Base-by-base conservation (phyloP, 2,888 invertebrate species). In the Hirtodrosophila cameraria region DNA sequence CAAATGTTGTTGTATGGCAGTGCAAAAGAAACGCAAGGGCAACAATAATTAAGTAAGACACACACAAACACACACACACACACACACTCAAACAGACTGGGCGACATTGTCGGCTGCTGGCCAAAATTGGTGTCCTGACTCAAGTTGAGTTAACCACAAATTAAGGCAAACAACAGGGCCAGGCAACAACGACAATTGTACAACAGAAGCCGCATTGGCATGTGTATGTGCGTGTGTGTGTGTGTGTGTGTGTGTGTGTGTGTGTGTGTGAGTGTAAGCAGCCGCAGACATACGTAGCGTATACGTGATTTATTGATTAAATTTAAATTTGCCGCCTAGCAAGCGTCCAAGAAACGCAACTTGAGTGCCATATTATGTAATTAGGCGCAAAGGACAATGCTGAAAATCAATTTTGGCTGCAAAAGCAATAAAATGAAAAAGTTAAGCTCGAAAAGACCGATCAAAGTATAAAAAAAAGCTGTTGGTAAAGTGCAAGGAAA, bases 241-340 rank as follows among this genome's bases (percentile, higher is more conserved):
- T 25, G 13, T 39, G 7, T 35, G 27, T 36, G 13, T 38, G 11
- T 38, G 28, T 36, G 7, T 30, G 25, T 27, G 12, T 55, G 23
- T 39, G 28, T 55, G 16, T 27, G 15, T 35, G 28, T 53, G 4
- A 18, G 15, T 33, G n/a, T 12, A 20, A 18, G 33, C 31, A 46
- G 20, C 39, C 15, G 12, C 45, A 43, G 52, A 20, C 25, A 18
- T 50, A 69, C 53, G 16, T 54, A 62, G 18, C 74, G 76, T 79
- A 74, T 76, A 59, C 67, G 57, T 68, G 67, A 86, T 83, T 64
- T 81, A 86, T 86, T 77, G 83, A 86, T 86, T 86, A 62, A 60
- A 69, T 83, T 81, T 55, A 73, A 84, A 76, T 72, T 65, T 55
- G 52, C 38, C 16, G 31, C 33, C 55, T 57, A 33, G 58, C 49